phyloP scores from a whole-genome alignment of 2,888 invertebrate genomes.

The Allacma fusca region DNA sequence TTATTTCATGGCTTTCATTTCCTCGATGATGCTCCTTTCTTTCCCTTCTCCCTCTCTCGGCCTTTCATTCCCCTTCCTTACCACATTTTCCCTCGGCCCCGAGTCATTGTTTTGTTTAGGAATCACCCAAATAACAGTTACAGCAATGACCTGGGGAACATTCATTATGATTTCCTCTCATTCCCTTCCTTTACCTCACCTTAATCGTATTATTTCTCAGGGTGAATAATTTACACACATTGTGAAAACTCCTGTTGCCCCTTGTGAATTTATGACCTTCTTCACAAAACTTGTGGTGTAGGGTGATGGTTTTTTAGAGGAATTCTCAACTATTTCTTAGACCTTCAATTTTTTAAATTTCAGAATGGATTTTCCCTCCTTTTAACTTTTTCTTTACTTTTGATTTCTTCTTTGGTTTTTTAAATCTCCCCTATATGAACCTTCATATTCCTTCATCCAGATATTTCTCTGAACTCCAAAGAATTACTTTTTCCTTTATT shows the following conservation, averaged over 20 bases:
- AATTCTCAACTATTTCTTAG: no score
- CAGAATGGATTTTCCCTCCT: no score
- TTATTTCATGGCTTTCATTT: background rate
- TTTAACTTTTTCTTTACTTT: no score
- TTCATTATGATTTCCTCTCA: background rate
- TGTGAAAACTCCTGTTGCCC: background rate
- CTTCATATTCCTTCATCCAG: no score
- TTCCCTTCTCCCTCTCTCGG: background rate
- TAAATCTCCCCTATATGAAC: no score
- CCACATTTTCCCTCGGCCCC: no score
- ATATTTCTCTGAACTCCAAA: no score
- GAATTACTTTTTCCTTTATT: no score
- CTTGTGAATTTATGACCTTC: background rate
- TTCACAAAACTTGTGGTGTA: background rate
- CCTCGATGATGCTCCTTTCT: background rate
- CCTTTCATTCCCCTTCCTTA: no score
- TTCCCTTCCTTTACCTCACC: background rate
- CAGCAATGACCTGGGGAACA: background rate
- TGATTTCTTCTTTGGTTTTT: no score
- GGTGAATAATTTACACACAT: background rate
- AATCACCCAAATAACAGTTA: background rate
- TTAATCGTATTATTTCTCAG: background rate
- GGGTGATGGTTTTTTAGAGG: background rate
- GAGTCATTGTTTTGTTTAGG: constrained; percentile 3
- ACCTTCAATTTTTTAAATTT: no score